Conservation (phyloP, 2,797 vertebrate species). For the Vireo griseus region DNA sequence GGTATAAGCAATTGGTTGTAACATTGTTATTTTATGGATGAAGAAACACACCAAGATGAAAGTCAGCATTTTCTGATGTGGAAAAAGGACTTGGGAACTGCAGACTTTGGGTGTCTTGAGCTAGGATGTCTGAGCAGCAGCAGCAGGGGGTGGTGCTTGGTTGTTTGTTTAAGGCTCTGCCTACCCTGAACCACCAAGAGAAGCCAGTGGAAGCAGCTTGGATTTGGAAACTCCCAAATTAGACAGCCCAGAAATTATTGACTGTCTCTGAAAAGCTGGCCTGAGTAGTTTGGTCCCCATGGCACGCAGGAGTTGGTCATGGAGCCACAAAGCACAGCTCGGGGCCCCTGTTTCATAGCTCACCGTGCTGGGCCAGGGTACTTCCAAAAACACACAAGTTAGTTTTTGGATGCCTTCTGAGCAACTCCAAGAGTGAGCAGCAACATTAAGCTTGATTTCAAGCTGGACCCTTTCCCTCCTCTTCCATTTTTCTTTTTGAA, state of each 20-base stretch:
- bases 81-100: not conserved
- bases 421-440: not conserved
- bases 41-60: not conserved
- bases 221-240: not conserved
- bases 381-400: not conserved
- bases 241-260: not conserved
- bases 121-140: not conserved
- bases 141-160: fast-evolving
- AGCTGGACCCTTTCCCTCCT: not conserved
- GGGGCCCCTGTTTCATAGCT: fast-evolving
- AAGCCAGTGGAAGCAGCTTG: not conserved
- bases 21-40: not conserved
- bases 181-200: not conserved
- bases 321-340: not conserved
- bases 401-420: not conserved
- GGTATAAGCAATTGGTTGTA: not conserved
- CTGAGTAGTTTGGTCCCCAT: not conserved
- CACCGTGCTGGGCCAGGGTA: fast-evolving
- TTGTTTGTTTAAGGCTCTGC: not conserved
- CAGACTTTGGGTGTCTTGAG: not conserved
- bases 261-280: not conserved
- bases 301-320: fast-evolving
- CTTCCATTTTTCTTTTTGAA: constrained; percentile 10
- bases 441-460: not conserved
- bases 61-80: not conserved